A percentile compares a stretch with the other conserved stretches of the same genome.
These are phyloP conservation scores for Saguinus imperator DNA, from an alignment of 2,113 vertebrate genomes.

Conservation along the genomic window DNA sequence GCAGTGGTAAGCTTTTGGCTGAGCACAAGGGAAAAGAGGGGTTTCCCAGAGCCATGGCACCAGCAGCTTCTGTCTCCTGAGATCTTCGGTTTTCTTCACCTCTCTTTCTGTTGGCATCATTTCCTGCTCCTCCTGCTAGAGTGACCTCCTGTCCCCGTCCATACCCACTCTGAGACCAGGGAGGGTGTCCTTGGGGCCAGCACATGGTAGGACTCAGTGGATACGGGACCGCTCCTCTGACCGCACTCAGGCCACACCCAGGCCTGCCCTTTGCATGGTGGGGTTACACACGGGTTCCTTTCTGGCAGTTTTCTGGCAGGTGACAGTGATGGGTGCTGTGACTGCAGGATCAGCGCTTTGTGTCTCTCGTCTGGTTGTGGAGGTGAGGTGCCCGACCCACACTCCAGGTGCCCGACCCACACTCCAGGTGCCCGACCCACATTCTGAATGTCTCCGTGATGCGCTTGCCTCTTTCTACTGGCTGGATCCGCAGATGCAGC, in stretches of 20 bases:
- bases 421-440: background rate
- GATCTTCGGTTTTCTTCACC: no score
- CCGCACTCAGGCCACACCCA: background rate
- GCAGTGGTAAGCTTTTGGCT: background rate
- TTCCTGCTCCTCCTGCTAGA: background rate
- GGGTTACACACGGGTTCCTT: background rate
- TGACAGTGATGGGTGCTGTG: background rate
- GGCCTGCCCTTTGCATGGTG: fast-evolving
- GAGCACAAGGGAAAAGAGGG: background rate
- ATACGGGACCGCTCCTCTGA: background rate
- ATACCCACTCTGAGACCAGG: background rate
- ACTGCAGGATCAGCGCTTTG: fast-evolving
- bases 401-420: background rate
- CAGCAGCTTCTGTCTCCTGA: background rate
- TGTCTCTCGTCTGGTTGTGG: no score
- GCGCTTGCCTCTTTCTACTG: background rate
- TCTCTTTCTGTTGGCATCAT: no score
- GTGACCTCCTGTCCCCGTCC: background rate
- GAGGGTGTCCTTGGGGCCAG: background rate
- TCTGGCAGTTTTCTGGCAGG: background rate
- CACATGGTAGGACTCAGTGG: background rate
- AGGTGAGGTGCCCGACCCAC: no score
- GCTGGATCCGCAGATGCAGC: background rate
- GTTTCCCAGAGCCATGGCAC: background rate
- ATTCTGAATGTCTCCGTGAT: no score